A percentile compares a stretch with the other conserved stretches of the same genome.
Evolutionary conservation across 1,140 invertebrate genomes (phyloP).

Genomic region (Centruroides vittatus): DNA sequence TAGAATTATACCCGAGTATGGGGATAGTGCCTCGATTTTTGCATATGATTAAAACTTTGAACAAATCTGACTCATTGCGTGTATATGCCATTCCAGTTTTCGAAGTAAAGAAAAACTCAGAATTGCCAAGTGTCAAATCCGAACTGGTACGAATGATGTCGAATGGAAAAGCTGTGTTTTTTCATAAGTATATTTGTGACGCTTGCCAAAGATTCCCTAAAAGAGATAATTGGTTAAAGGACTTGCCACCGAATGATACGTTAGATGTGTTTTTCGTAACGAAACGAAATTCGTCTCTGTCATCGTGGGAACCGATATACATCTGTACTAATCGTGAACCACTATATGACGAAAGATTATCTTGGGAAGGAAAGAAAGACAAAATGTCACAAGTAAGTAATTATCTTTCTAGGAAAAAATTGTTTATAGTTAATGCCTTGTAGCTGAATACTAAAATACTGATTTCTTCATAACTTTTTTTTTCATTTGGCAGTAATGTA

Average conservation of each 20-base stretch:
- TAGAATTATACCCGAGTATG: slow-evolving; percentile 23
- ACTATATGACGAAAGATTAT: slow-evolving; percentile 58
- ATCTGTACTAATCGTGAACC: slow-evolving; percentile 64
- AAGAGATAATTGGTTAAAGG: slow-evolving; percentile 45
- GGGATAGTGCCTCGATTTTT: slow-evolving; percentile 18
- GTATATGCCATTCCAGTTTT: slow-evolving; percentile 69
- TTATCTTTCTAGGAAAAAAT: no score
- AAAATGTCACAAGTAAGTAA: slow-evolving; percentile 69
- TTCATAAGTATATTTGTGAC: slow-evolving; percentile 77
- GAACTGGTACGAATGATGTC: slow-evolving; percentile 38
- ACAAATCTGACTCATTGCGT: neutral
- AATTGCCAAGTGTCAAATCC: slow-evolving; percentile 54
- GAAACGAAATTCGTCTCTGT: slow-evolving; percentile 58
- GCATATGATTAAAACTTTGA: slow-evolving; percentile 2
- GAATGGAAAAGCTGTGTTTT: slow-evolving; percentile 52
- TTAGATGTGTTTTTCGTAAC: slow-evolving; percentile 69
- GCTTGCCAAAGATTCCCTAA: slow-evolving; percentile 77
- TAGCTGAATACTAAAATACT: no score
- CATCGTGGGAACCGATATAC: slow-evolving; percentile 68
- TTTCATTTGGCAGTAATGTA: no score
- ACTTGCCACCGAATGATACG: slow-evolving; percentile 35
- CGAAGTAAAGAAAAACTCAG: slow-evolving; percentile 51
- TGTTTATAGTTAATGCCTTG: no score
- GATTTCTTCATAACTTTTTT: no score
- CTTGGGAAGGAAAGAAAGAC: slow-evolving; percentile 68